These are phyloP conservation scores for Tipula vernalis DNA, from an alignment of 2,888 invertebrate genomes.

Conservation along the genomic window DNA sequence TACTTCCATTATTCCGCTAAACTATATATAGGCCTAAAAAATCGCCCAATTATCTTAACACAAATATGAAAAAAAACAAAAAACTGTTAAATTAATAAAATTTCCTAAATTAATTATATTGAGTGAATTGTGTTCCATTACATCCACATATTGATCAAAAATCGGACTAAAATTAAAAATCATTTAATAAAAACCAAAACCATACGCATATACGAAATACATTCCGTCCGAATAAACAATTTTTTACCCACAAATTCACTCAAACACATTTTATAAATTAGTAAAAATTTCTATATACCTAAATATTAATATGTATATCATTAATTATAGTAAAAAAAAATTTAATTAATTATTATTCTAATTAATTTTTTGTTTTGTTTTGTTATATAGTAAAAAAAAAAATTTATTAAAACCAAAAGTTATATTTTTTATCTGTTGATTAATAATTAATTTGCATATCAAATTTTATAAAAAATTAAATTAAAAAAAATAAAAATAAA, in stretches of 20 bases:
- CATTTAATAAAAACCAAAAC: neutral
- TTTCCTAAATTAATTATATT: neutral
- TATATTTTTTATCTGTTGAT: neutral
- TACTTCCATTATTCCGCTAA: too few species aligned
- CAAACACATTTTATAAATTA: neutral
- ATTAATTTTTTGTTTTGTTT: neutral
- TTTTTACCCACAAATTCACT: neutral
- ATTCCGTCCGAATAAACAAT: neutral
- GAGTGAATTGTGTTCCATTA: neutral
- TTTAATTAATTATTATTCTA: neutral
- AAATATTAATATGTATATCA: neutral
- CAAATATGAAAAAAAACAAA: neutral
- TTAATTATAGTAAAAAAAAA: neutral
- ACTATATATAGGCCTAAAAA: too few species aligned
- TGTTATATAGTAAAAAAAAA: neutral
- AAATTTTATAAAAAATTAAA: neutral
- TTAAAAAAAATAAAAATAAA: neutral
- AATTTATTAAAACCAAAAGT: neutral
- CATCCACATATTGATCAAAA: neutral
- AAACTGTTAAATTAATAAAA: neutral
- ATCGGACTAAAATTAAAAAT: neutral
- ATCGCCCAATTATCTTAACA: too few species aligned
- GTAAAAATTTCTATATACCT: neutral
- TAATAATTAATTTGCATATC: constrained; percentile 4
- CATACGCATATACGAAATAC: neutral